Evolutionary conservation across 2,797 vertebrate genomes (phyloP), one percentile per base, ranked within the genome.

Genomic region (Morus bassanus): DNA sequence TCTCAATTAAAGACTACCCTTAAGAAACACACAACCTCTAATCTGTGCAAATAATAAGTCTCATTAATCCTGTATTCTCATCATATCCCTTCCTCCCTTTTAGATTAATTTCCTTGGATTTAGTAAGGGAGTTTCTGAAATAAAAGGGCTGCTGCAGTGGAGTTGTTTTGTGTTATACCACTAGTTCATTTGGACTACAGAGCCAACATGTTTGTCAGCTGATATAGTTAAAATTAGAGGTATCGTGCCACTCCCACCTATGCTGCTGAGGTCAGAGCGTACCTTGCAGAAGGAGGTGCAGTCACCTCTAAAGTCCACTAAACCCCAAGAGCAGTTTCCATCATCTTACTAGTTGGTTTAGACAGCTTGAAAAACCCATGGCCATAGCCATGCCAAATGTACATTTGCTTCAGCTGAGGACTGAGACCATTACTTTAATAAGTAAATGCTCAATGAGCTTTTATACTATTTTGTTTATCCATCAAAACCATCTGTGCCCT

Each of bases 381-480:
- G 31, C 31, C 18, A 25, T 61, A 35, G 43, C 18, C 2, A 1
- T 70, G 41, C 53, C 82, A 80, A 88, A 59, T 31, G 21, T 37
- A 37, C 33, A 5, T 73, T 81, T 76, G 12, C 54, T 92, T 95
- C 72, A 88, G 24, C 45, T 70, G 60, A 88, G 64, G 30, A 60
- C 21, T 65, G 45, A 94, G 64, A 77, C 31, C 7, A 24, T 73
- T 91, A 74, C 35, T 93, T 95, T 70, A 60, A 31, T 60, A 91
- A 78, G 23, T 88, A 76, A 67, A 76, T 53, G 67, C 18, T 81
- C 41, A 85, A 14, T 81, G 69, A 88, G 37, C 27, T 96, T 96
- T 92, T 75, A 63, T 46, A 76, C n/a, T 88, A 21, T 78, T 91
- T 92, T 86, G 46, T 89, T 93, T 89, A 85, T 65, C 53, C 65